phyloP scores from a whole-genome alignment of 2,888 invertebrate genomes.

The Bruchidius siliquastri region DNA sequence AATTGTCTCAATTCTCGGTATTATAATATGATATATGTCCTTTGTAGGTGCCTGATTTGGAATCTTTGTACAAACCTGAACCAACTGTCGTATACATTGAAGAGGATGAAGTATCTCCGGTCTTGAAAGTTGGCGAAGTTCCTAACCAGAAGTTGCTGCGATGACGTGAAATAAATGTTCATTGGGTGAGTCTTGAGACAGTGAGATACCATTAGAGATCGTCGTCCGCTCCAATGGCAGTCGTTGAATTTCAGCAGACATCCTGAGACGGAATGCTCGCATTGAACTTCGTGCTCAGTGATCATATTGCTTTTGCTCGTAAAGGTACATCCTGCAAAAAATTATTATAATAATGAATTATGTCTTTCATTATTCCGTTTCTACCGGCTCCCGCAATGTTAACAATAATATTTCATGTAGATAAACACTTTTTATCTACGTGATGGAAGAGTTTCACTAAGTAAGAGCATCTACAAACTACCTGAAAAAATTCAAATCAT shows the following conservation, averaged over 20 bases:
- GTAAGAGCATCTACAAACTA: too few relatives aligned
- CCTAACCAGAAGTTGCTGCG: slow-evolving; percentile 21
- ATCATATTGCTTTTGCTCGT: slow-evolving; percentile 20
- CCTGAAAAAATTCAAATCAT: too few relatives aligned
- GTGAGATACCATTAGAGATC: slow-evolving; percentile 19
- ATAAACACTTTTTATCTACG: too few relatives aligned
- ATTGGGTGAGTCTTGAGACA: slow-evolving; percentile 22
- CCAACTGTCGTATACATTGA: slow-evolving; percentile 20
- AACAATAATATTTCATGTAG: too few relatives aligned
- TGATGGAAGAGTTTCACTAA: too few relatives aligned
- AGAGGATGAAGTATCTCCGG: slow-evolving; percentile 17
- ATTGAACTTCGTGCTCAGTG: slow-evolving; percentile 22
- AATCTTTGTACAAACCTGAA: slow-evolving; percentile 10
- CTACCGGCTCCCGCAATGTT: too few relatives aligned
- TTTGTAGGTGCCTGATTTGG: too few relatives aligned
- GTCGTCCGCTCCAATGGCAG: slow-evolving; percentile 25
- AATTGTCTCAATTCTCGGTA: too few relatives aligned
- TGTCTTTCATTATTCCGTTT: too few relatives aligned
- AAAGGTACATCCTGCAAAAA: slow-evolving; percentile 19
- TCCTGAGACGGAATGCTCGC: slow-evolving; percentile 15
- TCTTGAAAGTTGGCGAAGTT: slow-evolving; percentile 11
- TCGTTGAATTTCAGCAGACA: slow-evolving; percentile 23
- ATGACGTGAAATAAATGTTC: slow-evolving; percentile 19
- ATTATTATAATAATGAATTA: too few relatives aligned
- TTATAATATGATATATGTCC: too few relatives aligned